Conservation (phyloP, 2,888 invertebrate genomes). For the Drosophila anomelani region DNA sequence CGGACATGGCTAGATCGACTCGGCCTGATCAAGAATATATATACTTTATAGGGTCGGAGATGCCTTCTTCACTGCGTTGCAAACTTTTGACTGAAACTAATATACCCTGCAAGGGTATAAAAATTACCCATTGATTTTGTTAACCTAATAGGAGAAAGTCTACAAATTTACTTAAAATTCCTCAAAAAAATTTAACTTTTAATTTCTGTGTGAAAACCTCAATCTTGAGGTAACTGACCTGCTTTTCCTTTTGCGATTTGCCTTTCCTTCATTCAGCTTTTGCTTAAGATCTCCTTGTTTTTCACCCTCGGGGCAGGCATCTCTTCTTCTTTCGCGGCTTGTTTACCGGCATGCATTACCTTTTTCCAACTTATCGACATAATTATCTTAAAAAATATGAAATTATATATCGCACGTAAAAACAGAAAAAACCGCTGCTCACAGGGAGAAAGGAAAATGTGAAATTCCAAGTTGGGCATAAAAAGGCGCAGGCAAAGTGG, state of each 20-base stretch:
- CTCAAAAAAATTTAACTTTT: neutral
- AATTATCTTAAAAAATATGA: slow-evolving; percentile 81
- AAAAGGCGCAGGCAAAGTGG: slow-evolving; percentile 52
- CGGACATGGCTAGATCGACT: no score
- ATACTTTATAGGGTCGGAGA: no score
- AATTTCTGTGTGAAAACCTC: neutral
- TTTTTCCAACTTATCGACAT: slow-evolving; percentile 78
- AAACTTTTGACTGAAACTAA: no score
- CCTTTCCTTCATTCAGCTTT: neutral
- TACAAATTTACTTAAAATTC: neutral
- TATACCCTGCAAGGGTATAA: no score
- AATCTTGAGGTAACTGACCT: slow-evolving; percentile 17
- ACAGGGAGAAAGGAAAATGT: slow-evolving; percentile 35
- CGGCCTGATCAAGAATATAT: no score
- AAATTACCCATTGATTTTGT: neutral
- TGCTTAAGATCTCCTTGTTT: slow-evolving; percentile 19
- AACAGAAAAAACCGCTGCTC: slow-evolving; percentile 21
- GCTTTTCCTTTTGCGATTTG: slow-evolving; percentile 10
- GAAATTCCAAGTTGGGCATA: slow-evolving; percentile 40
- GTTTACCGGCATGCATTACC: slow-evolving; percentile 64
- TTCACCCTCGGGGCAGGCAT: slow-evolving; percentile 36
- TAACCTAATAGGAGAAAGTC: neutral
- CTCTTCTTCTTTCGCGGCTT: slow-evolving; percentile 46
- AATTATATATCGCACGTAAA: slow-evolving; percentile 68
- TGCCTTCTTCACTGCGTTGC: no score